A percentile compares a stretch with the other conserved stretches of the same genome.
Evolutionary conservation across 2,113 vertebrate species (phyloP).

Genomic region (Ornithorhynchus anatinus): DNA sequence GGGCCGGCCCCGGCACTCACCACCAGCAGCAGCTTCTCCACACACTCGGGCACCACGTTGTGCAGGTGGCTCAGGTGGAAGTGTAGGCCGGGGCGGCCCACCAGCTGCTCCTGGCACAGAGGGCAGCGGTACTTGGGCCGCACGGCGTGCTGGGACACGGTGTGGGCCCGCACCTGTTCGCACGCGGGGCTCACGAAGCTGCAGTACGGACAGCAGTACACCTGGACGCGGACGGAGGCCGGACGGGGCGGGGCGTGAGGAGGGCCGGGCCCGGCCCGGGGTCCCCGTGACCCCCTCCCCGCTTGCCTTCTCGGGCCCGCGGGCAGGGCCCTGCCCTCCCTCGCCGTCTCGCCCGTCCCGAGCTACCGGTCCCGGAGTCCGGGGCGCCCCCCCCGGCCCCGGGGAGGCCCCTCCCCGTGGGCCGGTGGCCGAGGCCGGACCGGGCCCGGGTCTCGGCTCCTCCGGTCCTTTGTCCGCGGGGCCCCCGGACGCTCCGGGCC

Average conservation of each 20-base stretch:
- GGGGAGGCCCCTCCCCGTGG: background rate
- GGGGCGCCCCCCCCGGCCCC: background rate
- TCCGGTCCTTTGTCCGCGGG: too few species aligned
- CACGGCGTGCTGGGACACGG: slow-evolving; percentile 58
- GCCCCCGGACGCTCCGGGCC: too few species aligned
- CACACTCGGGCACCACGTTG: slow-evolving; percentile 69
- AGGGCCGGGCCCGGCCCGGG: too few species aligned
- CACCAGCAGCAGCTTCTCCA: slow-evolving; percentile 68
- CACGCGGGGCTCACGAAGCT: slow-evolving; percentile 56
- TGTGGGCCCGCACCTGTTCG: slow-evolving; percentile 52
- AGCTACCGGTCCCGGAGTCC: background rate
- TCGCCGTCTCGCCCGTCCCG: background rate
- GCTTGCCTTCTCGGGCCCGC: background rate
- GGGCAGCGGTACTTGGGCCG: slow-evolving; percentile 68
- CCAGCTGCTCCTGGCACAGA: slow-evolving; percentile 66
- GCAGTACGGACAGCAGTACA: slow-evolving; percentile 69
- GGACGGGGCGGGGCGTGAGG: background rate
- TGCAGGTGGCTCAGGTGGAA: slow-evolving; percentile 68
- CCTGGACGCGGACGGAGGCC: slow-evolving; percentile 30
- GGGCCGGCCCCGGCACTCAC: slow-evolving; percentile 39
- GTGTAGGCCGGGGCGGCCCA: slow-evolving; percentile 57
- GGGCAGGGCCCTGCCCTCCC: background rate
- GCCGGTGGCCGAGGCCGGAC: too few species aligned
- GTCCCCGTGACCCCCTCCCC: background rate
- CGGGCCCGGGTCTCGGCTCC: too few species aligned